These are phyloP conservation scores for Champsocephalus gunnari DNA, from an alignment of 2,797 vertebrate species.

Conservation along the genomic window DNA sequence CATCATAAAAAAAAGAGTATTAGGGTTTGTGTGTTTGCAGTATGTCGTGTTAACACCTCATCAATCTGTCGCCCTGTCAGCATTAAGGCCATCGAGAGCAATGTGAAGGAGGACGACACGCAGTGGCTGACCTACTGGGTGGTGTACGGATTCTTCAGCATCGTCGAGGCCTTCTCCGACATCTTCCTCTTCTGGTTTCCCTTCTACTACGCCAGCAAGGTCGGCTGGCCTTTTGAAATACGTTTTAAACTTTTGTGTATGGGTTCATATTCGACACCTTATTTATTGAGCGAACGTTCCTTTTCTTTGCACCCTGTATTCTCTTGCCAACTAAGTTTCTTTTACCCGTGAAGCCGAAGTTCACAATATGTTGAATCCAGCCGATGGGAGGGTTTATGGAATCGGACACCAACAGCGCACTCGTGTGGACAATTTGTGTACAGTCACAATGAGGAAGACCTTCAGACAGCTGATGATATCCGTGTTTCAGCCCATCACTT, in stretches of 20 bases:
- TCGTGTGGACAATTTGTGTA: slow-evolving; percentile 47
- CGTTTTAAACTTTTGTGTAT: not conserved
- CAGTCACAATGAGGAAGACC: not conserved
- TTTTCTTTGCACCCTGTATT: not conserved
- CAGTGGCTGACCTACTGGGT: slow-evolving; percentile 98
- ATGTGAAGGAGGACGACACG: slow-evolving; percentile 92
- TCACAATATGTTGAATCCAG: slow-evolving; percentile 12
- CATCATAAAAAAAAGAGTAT: too few relatives aligned
- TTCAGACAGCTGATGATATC: not conserved
- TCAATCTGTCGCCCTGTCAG: slow-evolving; percentile 70
- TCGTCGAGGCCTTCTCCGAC: slow-evolving; percentile 93
- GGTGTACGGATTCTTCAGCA: slow-evolving; percentile 92
- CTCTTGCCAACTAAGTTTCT: not conserved
- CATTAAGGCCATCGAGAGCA: slow-evolving; percentile 96
- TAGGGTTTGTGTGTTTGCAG: not conserved
- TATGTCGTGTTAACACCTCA: not conserved
- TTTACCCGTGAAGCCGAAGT: slow-evolving; percentile 13
- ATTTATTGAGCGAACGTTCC: not conserved
- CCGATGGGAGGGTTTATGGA: not conserved
- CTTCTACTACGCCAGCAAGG: slow-evolving; percentile 95
- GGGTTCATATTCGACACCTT: not conserved
- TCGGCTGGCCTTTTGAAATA: slow-evolving; percentile 54
- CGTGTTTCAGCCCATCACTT: too few relatives aligned
- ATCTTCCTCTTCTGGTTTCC: slow-evolving; percentile 97
- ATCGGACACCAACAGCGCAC: slow-evolving; percentile 5